phyloP scores from a whole-genome alignment of 2,113 vertebrate species.

The Plestiodon gilberti region DNA sequence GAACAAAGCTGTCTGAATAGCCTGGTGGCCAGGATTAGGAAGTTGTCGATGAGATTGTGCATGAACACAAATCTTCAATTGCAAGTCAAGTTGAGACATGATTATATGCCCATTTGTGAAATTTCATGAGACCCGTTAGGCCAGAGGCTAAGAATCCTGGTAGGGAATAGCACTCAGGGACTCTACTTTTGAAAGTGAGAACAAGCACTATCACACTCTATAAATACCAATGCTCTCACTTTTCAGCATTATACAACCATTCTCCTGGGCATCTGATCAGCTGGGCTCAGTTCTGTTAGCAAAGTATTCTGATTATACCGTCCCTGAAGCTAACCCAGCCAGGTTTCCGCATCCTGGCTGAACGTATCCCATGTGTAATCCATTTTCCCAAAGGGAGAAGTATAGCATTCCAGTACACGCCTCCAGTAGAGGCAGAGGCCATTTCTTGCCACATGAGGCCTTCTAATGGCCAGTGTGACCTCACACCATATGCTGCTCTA shows the following conservation, averaged over 20 bases:
- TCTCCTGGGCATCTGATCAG: conserved; percentile 12
- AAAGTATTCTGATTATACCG: conserved; percentile 54
- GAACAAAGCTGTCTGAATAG: neutral
- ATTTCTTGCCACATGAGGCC: conserved; percentile 49
- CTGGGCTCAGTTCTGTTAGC: conserved; percentile 26
- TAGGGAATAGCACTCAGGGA: conserved; percentile 74
- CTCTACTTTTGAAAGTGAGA: conserved; percentile 62
- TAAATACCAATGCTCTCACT: conserved; percentile 29
- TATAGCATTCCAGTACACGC: conserved; percentile 42
- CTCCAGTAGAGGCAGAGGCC: conserved; percentile 67
- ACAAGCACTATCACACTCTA: conserved; percentile 47
- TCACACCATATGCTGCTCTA: neutral
- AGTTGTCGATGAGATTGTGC: neutral
- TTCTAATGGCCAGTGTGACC: neutral
- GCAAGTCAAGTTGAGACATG: conserved; percentile 51
- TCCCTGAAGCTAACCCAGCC: conserved; percentile 70
- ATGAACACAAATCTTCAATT: conserved; percentile 2
- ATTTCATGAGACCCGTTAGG: conserved; percentile 77
- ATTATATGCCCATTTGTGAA: conserved; percentile 83
- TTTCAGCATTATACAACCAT: conserved; percentile 37
- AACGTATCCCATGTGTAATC: conserved; percentile 44
- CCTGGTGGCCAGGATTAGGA: neutral
- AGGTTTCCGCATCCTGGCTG: conserved; percentile 72
- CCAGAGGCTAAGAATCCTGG: conserved; percentile 80
- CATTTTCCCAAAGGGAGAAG: conserved; percentile 33